phyloP scores from a whole-genome alignment of 2,113 vertebrate species.

The Hipposideros armiger region DNA sequence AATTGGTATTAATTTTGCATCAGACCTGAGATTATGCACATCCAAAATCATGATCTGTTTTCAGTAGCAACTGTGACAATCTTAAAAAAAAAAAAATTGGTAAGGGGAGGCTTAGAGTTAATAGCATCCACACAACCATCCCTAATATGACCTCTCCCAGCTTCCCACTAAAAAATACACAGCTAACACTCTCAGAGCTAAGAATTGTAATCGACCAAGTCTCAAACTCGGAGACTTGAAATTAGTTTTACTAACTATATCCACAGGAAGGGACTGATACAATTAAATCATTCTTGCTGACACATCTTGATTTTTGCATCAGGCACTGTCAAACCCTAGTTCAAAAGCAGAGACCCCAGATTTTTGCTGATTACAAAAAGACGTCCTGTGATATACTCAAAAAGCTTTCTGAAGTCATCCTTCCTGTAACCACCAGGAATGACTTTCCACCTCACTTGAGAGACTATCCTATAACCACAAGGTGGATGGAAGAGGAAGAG shows the following conservation, averaged over 20 bases:
- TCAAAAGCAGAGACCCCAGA: neutral
- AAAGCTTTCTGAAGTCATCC: neutral
- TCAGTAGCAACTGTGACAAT: constrained; percentile 70
- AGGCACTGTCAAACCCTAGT: neutral
- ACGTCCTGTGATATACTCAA: neutral
- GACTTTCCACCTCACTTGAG: neutral
- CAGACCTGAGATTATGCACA: constrained; percentile 75
- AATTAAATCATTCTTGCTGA: neutral
- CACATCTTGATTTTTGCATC: neutral
- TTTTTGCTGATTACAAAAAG: neutral
- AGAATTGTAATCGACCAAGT: neutral
- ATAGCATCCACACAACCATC: neutral
- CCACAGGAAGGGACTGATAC: neutral
- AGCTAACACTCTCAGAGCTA: neutral
- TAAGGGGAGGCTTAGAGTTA: neutral
- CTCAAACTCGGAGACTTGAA: neutral
- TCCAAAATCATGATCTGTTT: constrained; percentile 72
- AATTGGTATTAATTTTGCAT: constrained; percentile 80
- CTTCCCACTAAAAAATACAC: neutral
- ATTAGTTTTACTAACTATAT: neutral
- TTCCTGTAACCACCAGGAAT: neutral
- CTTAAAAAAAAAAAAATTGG: neutral
- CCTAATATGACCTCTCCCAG: neutral
- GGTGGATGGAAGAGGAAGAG: neutral
- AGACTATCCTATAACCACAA: neutral